Evolutionary conservation across 2,797 vertebrate genomes (phyloP).

Genomic region (Botia kubotai): DNA sequence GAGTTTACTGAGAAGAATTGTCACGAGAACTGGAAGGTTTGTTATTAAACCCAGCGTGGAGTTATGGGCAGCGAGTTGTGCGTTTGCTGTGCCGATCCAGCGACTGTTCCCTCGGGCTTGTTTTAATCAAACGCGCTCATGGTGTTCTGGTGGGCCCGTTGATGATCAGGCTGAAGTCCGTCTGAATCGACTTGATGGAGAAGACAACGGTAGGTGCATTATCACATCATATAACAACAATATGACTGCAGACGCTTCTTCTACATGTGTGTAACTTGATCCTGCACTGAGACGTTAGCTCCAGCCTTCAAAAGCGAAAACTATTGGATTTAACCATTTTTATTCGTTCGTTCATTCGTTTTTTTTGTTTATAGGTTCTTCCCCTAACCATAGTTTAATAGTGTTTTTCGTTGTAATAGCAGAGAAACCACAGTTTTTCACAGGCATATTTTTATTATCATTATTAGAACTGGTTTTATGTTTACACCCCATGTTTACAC

Average conservation of each 20-base stretch:
- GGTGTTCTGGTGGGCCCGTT: constrained; percentile 51
- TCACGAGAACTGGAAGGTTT: not conserved
- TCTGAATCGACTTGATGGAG: constrained; percentile 67
- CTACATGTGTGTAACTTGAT: not conserved
- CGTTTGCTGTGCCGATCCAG: not conserved
- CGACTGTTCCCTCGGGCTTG: not conserved
- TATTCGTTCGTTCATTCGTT: not conserved
- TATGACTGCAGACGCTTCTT: not conserved
- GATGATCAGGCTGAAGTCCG: constrained; percentile 68
- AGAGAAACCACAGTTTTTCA: too few species aligned
- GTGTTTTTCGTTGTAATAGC: too few species aligned
- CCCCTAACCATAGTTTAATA: too few species aligned
- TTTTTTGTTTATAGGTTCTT: too few species aligned
- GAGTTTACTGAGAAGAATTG: not conserved
- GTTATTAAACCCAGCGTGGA: not conserved
- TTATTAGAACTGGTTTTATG: too few species aligned
- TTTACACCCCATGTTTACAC: too few species aligned
- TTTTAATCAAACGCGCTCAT: constrained; percentile 12
- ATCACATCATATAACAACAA: not conserved
- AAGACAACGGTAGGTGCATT: constrained; percentile 71
- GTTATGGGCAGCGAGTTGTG: not conserved
- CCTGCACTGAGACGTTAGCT: too few species aligned
- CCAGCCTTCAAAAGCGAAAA: too few species aligned
- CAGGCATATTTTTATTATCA: too few species aligned
- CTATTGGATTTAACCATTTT: too few species aligned